Conservation (phyloP, 2,113 vertebrate species). For the Gobius niger region DNA sequence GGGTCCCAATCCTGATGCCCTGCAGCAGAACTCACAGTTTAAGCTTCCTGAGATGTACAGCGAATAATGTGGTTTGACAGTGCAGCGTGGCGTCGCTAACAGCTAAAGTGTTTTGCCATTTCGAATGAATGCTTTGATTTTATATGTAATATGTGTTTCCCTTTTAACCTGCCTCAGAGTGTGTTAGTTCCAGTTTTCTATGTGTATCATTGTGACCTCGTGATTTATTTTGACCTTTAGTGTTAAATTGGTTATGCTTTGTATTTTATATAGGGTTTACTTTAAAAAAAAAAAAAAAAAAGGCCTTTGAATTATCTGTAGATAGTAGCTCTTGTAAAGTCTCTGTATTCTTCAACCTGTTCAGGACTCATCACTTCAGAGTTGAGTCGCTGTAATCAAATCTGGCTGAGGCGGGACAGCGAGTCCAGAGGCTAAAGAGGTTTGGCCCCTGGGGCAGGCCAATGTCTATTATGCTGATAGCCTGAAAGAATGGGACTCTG, state of each 20-base stretch:
- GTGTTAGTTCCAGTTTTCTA: neutral
- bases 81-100: constrained; percentile 34
- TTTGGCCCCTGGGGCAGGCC: constrained; percentile 36
- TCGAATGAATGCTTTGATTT: neutral
- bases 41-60: constrained; percentile 19
- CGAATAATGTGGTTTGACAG: constrained; percentile 46
- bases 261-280: no score
- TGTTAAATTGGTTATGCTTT: neutral
- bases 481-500: constrained; percentile 29
- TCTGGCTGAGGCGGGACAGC: constrained; percentile 44
- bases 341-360: constrained; percentile 7
- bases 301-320: no score
- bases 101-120: constrained; percentile 17
- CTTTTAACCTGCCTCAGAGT: no score
- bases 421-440: constrained; percentile 27
- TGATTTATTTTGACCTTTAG: neutral
- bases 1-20: constrained; percentile 38
- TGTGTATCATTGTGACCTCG: no score
- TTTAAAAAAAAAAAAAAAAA: no score
- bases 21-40: constrained; percentile 22
- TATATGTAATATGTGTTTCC: no score
- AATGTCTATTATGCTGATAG: constrained; percentile 46
- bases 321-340: constrained; percentile 6
- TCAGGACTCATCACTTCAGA: constrained; percentile 29
- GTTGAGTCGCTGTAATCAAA: constrained; percentile 59